A percentile compares a stretch with the other conserved stretches of the same genome.
phyloP scores from a whole-genome alignment of 37 sponge, comb jelly and placozoan genomes.

The Mnemiopsis leidyi region DNA sequence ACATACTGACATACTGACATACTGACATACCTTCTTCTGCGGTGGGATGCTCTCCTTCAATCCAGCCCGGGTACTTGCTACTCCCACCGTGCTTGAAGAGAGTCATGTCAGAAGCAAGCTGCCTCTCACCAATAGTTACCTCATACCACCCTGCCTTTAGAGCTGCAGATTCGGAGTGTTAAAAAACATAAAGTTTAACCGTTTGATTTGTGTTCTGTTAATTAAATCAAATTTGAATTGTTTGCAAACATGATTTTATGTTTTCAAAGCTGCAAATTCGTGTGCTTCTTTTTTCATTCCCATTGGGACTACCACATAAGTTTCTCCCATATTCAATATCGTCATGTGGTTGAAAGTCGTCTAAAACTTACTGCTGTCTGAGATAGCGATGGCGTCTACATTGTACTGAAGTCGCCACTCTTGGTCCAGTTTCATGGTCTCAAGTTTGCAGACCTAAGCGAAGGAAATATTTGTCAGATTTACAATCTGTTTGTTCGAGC shows the following conservation, averaged over 20 bases:
- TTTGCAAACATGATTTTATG: too few species aligned
- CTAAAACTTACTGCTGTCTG: neutral
- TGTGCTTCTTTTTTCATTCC: too few species aligned
- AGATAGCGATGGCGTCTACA: neutral
- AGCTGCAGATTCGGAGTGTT: neutral
- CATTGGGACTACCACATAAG: too few species aligned
- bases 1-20: neutral
- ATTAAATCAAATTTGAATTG: too few species aligned
- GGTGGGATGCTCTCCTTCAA: slow-evolving; percentile 27
- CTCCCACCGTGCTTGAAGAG: slow-evolving; percentile 24
- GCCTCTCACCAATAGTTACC: neutral
- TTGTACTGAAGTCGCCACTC: slow-evolving; percentile 14
- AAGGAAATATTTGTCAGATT: too few species aligned
- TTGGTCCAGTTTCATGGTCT: neutral
- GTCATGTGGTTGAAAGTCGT: too few species aligned
- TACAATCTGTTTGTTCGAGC: too few species aligned
- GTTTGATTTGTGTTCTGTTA: too few species aligned
- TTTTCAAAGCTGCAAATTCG: too few species aligned
- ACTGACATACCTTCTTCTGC: slow-evolving; percentile 27
- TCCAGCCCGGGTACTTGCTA: slow-evolving; percentile 8
- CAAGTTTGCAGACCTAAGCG: neutral
- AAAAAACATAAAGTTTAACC: too few species aligned
- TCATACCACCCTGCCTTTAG: slow-evolving; percentile 47
- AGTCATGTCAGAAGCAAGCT: neutral
- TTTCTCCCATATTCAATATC: too few species aligned